Percentiles rank a stretch among this genome's conserved stretches.
These are phyloP conservation scores for Petaurus breviceps DNA, from an alignment of 2,113 vertebrate species.

Conservation along the genomic window DNA sequence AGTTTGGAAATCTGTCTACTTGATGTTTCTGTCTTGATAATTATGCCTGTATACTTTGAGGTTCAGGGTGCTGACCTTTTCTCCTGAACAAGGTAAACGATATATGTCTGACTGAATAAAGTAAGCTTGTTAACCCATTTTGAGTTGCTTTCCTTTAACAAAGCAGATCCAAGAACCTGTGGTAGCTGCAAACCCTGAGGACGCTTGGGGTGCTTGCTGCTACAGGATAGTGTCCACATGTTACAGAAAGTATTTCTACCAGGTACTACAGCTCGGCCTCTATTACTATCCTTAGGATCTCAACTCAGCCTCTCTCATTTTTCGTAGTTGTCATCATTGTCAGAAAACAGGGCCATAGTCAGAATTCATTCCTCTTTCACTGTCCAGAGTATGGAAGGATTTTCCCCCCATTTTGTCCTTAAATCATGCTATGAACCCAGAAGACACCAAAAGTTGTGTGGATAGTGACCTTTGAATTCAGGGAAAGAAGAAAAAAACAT, in stretches of 20 bases:
- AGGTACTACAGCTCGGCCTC: slow-evolving; percentile 78
- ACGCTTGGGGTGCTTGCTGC: too few species aligned
- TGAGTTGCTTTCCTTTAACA: too few species aligned
- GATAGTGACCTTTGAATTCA: slow-evolving; percentile 85
- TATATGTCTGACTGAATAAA: too few species aligned
- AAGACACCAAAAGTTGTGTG: slow-evolving; percentile 80
- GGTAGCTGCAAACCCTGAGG: too few species aligned
- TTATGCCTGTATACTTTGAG: too few species aligned
- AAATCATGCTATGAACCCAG: slow-evolving; percentile 82
- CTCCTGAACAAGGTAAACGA: too few species aligned
- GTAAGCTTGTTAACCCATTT: too few species aligned
- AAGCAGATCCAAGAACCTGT: too few species aligned
- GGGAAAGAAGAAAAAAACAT: slow-evolving; percentile 73
- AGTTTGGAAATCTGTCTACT: too few species aligned
- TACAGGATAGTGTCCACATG: slow-evolving; percentile 84
- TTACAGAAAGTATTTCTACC: slow-evolving; percentile 87
- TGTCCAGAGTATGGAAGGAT: slow-evolving; percentile 82
- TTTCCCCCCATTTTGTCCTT: slow-evolving; percentile 83
- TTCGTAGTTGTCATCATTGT: slow-evolving; percentile 79
- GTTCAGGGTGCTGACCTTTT: too few species aligned
- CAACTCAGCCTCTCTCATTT: slow-evolving; percentile 78
- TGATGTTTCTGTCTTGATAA: too few species aligned
- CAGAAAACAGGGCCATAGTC: slow-evolving; percentile 10
- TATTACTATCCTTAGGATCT: slow-evolving; percentile 81
- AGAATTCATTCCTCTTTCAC: slow-evolving; percentile 77